phyloP scores from a whole-genome alignment of 2,888 invertebrate genomes.

The Drosophila nigricruria region DNA sequence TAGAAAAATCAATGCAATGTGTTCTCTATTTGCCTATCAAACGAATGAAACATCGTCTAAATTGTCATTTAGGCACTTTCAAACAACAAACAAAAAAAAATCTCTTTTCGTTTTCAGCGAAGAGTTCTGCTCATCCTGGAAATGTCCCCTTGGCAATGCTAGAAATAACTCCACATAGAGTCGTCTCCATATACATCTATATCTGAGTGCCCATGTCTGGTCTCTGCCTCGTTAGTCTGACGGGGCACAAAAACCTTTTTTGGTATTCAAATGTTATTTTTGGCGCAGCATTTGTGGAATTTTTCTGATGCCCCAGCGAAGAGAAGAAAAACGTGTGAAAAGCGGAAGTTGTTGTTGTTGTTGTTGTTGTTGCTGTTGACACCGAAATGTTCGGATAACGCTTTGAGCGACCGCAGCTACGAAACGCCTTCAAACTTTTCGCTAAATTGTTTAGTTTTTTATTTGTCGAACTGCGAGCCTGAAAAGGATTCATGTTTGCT shows the following conservation, averaged over 20 bases:
- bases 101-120: slow-evolving; percentile 8
- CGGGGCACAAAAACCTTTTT: slow-evolving; percentile 68
- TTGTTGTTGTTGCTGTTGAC: slow-evolving; percentile 47
- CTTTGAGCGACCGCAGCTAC: slow-evolving; percentile 56
- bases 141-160: slow-evolving; percentile 37
- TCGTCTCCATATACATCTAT: slow-evolving; percentile 46
- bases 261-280: slow-evolving; percentile 76
- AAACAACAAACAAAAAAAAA: slow-evolving; percentile 42
- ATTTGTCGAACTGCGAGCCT: slow-evolving; percentile 42
- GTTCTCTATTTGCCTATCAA: slow-evolving; percentile 43
- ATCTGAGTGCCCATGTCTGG: slow-evolving; percentile 24
- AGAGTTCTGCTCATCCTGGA: not conserved
- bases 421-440: slow-evolving; percentile 58
- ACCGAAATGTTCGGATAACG: slow-evolving; percentile 45
- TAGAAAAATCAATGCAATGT: slow-evolving; percentile 62
- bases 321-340: slow-evolving; percentile 64
- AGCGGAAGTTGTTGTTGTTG: slow-evolving; percentile 55
- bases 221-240: slow-evolving; percentile 53
- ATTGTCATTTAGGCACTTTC: slow-evolving; percentile 63
- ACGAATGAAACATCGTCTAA: slow-evolving; percentile 44
- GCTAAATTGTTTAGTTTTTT: slow-evolving; percentile 53
- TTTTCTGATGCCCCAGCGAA: slow-evolving; percentile 23
- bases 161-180: slow-evolving; percentile 60
- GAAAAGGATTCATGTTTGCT: slow-evolving; percentile 55
- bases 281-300: slow-evolving; percentile 71